Percentiles rank a stretch among this genome's conserved stretches.
These are phyloP conservation scores for Calameuta idolon DNA, from an alignment of 2,888 invertebrate species.

Conservation along the genomic window DNA sequence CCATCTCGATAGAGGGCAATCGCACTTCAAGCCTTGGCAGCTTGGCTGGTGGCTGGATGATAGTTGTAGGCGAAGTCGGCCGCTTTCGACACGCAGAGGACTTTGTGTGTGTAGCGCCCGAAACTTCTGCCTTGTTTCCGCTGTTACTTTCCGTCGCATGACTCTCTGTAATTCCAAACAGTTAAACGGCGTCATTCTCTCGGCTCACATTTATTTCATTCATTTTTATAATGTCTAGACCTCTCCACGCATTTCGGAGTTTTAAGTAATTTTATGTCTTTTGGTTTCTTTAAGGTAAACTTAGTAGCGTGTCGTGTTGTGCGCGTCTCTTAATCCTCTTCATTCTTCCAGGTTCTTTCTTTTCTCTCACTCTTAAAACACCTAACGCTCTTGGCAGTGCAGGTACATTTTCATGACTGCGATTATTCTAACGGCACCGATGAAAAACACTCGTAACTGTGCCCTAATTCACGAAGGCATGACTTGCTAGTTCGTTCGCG, in stretches of 20 bases:
- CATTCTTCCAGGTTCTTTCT: conserved; percentile 10
- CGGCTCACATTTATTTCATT: conserved; percentile 29
- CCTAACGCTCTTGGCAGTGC: background rate
- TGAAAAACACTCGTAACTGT: background rate
- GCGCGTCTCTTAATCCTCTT: conserved; percentile 16
- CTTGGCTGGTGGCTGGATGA: conserved; percentile 41
- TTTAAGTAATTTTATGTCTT: background rate
- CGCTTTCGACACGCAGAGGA: conserved; percentile 47
- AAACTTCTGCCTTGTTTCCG: conserved; percentile 49
- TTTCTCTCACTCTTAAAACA: background rate
- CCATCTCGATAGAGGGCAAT: background rate
- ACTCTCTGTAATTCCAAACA: conserved; percentile 64
- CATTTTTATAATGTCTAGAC: background rate
- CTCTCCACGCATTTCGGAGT: background rate
- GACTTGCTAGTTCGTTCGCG: background rate
- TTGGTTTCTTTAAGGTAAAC: background rate
- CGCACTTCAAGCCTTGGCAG: conserved; percentile 38
- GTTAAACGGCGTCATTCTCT: conserved; percentile 58
- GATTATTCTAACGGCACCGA: background rate
- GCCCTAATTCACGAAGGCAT: background rate
- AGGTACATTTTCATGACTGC: background rate
- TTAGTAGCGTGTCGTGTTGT: background rate
- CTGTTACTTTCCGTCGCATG: conserved; percentile 49
- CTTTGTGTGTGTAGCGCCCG: conserved; percentile 42
- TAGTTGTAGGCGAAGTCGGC: conserved; percentile 41